These are phyloP conservation scores for Lithobates pipiens DNA, from an alignment of 2,797 vertebrate species.

Conservation along the genomic window DNA sequence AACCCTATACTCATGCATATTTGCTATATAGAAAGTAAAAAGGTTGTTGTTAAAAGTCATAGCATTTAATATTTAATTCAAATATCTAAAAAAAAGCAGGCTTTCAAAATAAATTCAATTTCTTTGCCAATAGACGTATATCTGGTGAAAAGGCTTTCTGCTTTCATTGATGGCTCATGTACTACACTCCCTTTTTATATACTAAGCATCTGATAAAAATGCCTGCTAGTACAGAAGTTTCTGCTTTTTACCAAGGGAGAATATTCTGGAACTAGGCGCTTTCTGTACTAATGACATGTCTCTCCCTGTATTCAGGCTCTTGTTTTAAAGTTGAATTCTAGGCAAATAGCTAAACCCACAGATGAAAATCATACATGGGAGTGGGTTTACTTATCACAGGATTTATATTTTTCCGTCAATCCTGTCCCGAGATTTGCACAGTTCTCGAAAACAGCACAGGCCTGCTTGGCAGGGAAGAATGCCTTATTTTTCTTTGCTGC, in stretches of 20 bases:
- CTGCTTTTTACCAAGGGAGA: not conserved
- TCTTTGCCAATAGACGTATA: not conserved
- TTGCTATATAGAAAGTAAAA: not conserved
- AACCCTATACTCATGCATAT: not conserved
- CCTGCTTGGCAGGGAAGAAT: no score
- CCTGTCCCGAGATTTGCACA: no score
- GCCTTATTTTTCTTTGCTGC: no score
- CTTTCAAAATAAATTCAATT: not conserved
- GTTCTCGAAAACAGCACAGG: no score
- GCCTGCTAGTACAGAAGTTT: not conserved
- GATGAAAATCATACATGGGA: no score
- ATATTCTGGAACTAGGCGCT: not conserved
- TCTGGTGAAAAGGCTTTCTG: not conserved
- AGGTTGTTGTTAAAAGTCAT: not conserved
- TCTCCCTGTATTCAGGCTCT: not conserved
- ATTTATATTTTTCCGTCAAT: no score
- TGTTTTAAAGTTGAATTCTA: not conserved
- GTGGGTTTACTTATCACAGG: no score
- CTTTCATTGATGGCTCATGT: not conserved
- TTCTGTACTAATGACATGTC: not conserved
- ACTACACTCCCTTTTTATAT: not conserved
- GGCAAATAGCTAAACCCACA: no score
- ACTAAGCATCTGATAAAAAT: not conserved
- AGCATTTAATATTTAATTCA: not conserved
- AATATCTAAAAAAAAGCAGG: not conserved